These are phyloP conservation scores for Cephalopachus bancanus DNA, from an alignment of 2,797 vertebrate species.

Conservation along the genomic window DNA sequence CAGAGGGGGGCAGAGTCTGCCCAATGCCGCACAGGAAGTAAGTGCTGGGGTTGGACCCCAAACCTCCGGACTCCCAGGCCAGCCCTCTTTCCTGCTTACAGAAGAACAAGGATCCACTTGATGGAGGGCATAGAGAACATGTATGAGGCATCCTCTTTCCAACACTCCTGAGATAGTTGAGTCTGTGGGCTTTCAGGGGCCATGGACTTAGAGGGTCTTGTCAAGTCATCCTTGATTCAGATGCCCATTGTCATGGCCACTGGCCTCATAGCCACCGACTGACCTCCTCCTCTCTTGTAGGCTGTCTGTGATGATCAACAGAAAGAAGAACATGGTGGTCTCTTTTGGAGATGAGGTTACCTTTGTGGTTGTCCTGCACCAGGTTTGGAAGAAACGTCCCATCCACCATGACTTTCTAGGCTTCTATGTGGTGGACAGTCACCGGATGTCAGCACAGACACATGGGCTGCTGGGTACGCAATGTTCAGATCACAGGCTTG, in stretches of 20 bases:
- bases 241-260: neutral
- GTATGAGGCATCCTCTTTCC: neutral
- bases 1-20: neutral
- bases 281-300: slow-evolving; percentile 85
- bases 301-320: slow-evolving; percentile 91
- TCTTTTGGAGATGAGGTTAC: slow-evolving; percentile 90
- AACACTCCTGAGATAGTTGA: neutral
- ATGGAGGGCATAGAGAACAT: neutral
- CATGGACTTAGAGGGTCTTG: neutral
- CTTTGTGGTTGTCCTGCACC: slow-evolving; percentile 94
- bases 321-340: slow-evolving; percentile 91
- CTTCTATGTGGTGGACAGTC: slow-evolving; percentile 93
- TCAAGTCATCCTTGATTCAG: neutral
- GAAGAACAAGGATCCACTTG: neutral
- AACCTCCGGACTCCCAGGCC: neutral
- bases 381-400: slow-evolving; percentile 92
- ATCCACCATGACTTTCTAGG: slow-evolving; percentile 93
- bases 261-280: neutral
- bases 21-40: neutral
- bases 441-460: slow-evolving; percentile 91
- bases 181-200: neutral
- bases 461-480: slow-evolving; percentile 95
- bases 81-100: neutral
- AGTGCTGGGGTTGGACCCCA: neutral
- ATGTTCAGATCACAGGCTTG: neutral